Base-by-base conservation (phyloP, 2,113 vertebrate species). In the Gobio gobio region DNA sequence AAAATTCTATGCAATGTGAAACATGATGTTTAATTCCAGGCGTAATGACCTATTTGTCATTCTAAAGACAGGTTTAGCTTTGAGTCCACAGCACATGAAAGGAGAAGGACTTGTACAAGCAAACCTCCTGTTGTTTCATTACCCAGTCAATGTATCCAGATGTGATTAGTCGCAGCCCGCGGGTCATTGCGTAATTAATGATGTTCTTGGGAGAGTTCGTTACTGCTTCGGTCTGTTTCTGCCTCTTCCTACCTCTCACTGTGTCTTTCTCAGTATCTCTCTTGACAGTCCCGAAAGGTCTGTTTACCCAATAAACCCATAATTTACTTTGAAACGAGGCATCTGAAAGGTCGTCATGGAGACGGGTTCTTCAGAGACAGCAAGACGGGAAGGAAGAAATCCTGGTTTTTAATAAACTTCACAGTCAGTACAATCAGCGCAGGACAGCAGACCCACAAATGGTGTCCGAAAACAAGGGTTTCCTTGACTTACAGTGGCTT, bases 291-390 rank as follows among this genome's bases (percentile, higher is more conserved):
- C 78, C 63, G 43, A 87, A 84, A 85, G 47, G 73, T 86, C 84
- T 84, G 77, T 87, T 86, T 89, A 87, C 78, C 73, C 86, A 84
- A 73, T 89, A 89, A 86, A 87, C 86, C 82, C 78, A 86, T 86
- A 58, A 89, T 85, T 89, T 86, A 73, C 86, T 89, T 78, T 87
- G 36, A 81, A 87, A 87, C 56, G 26, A 43, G 59, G 85, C 61
- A 82, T 78, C 82, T 86, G 74, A 89, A 78, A 45, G 43, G 88
- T 89, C 26, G 72, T 82, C 86, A 86, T 89, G 86, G 86, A 84
- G 82, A 89, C 78, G 47, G 63, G 70, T 73, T 86, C 70, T 74
- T 47, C 5, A 61, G 10, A 78, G 56, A 56, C 64, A 58, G 45
- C 40, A 40, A 26, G 54, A 82, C 9, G 8, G 56, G 75, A 54